Evolutionary conservation across 2,888 invertebrate genomes (phyloP).

Genomic region (Diplolepis rosae): DNA sequence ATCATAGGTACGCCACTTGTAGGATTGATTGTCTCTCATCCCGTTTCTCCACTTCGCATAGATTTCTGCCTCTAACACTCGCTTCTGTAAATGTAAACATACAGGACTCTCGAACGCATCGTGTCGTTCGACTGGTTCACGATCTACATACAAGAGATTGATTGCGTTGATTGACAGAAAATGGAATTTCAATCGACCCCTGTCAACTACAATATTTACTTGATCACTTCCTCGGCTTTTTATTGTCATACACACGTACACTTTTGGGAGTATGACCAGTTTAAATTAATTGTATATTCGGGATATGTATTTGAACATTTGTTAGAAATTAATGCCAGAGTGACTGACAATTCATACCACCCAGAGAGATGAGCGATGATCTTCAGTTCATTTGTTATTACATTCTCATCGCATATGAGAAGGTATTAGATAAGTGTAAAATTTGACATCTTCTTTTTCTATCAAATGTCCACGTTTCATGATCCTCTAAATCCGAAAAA

Average conservation of each 20-base stretch:
- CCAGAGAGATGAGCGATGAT: conserved; percentile 22
- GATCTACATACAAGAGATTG: conserved; percentile 38
- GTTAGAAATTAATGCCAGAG: conserved; percentile 34
- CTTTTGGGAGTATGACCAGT: conserved; percentile 3
- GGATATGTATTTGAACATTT: conserved; percentile 9
- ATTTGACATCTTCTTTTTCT: too few relatives aligned
- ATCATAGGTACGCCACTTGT: background rate
- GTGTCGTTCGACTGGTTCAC: conserved; percentile 20
- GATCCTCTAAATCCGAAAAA: too few relatives aligned
- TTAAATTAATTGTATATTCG: background rate
- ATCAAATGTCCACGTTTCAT: too few relatives aligned
- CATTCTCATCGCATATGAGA: too few relatives aligned
- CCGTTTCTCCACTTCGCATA: background rate
- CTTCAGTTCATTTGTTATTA: background rate
- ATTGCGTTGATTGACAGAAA: conserved; percentile 43
- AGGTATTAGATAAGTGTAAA: too few relatives aligned
- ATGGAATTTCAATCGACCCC: conserved; percentile 41
- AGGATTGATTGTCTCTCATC: conserved; percentile 16
- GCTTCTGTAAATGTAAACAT: background rate
- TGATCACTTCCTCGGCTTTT: conserved; percentile 1
- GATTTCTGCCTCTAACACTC: background rate
- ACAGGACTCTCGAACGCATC: conserved; percentile 9
- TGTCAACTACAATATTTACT: conserved; percentile 37
- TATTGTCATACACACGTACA: conserved; percentile 24
- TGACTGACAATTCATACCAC: conserved; percentile 40